Evolutionary conservation across 2,113 vertebrate genomes (phyloP).

Genomic region (Melanostigma gelatinosum): DNA sequence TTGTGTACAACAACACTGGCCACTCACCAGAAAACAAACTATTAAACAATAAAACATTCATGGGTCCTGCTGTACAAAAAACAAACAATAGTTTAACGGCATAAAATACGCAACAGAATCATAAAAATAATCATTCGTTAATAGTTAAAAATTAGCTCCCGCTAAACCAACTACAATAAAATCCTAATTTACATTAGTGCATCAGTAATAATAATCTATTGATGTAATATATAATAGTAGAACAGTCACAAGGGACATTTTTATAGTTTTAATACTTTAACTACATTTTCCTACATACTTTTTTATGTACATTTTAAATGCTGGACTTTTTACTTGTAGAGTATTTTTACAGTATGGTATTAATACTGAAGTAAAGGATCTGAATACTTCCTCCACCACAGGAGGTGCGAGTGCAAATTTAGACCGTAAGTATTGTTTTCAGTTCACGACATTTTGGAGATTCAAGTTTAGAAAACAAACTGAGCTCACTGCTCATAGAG

Average conservation of each 20-base stretch:
- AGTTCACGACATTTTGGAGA: constrained; percentile 12
- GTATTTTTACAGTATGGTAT: not conserved
- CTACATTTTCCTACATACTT: not conserved
- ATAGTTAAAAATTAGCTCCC: too few relatives aligned
- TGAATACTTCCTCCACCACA: not conserved
- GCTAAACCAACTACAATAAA: too few relatives aligned
- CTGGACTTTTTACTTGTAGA: not conserved
- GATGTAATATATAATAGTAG: not conserved
- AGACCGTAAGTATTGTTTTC: constrained; percentile 4
- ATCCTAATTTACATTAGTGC: not conserved
- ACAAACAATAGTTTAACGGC: not conserved
- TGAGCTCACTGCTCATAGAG: not conserved
- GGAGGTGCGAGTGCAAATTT: not conserved
- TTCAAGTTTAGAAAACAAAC: constrained; percentile 1
- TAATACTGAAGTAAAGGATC: not conserved
- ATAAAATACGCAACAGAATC: not conserved
- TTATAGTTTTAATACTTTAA: not conserved
- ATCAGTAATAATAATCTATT: not conserved
- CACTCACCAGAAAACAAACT: not conserved
- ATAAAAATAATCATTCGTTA: not conserved
- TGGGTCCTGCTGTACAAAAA: too few relatives aligned
- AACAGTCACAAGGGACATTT: not conserved
- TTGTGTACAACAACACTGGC: not conserved
- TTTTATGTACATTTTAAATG: not conserved
- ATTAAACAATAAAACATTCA: not conserved